A percentile compares a stretch with the other conserved stretches of the same genome.
phyloP scores from a whole-genome alignment of 2,797 vertebrate species.

The Rhabdophis nuchalis region DNA sequence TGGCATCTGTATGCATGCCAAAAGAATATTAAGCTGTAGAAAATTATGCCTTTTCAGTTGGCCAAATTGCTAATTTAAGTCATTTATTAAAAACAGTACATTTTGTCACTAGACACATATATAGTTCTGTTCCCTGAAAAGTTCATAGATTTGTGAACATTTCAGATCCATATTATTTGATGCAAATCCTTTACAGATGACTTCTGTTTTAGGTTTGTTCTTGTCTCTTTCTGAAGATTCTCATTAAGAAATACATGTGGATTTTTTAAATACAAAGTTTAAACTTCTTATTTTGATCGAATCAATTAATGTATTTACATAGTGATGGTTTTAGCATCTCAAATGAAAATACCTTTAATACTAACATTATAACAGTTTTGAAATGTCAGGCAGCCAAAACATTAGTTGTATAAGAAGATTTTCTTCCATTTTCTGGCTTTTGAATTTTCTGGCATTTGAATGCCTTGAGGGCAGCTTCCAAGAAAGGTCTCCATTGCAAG shows the following conservation, averaged over 20 bases:
- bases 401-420: background rate
- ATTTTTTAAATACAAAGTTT: slow-evolving; percentile 20
- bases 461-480: background rate
- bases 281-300: slow-evolving; percentile 13
- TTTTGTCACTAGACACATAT: slow-evolving; percentile 32
- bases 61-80: background rate
- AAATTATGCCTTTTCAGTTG: slow-evolving; percentile 40
- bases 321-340: background rate
- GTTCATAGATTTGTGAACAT: background rate
- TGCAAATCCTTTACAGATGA: slow-evolving; percentile 32
- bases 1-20: background rate
- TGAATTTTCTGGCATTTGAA: background rate
- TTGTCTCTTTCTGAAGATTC: background rate
- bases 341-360: background rate
- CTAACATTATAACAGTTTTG: background rate
- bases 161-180: slow-evolving; percentile 13
- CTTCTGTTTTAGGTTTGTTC: slow-evolving; percentile 32
- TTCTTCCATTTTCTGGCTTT: background rate
- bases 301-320: background rate
- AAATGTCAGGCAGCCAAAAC: background rate
- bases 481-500: background rate
- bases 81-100: background rate
- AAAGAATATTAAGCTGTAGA: slow-evolving; percentile 19
- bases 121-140: background rate
- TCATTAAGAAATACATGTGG: background rate